These are phyloP conservation scores for Napeogenes inachia DNA, from an alignment of 2,888 invertebrate species.

Conservation along the genomic window DNA sequence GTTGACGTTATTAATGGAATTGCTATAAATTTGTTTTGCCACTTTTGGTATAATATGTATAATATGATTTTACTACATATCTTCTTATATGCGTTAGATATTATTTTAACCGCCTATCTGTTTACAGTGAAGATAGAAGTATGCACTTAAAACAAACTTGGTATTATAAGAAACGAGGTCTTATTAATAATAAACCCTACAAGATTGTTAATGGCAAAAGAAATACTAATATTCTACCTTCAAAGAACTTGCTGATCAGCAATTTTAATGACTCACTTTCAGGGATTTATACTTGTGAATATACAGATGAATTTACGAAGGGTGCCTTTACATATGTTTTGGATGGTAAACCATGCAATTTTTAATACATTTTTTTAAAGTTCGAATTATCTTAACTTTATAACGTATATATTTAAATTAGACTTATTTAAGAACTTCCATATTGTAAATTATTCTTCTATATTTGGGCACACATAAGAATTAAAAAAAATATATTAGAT, in stretches of 20 bases:
- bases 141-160: not conserved
- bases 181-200: not conserved
- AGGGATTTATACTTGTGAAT: slow-evolving; percentile 39
- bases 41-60: not conserved
- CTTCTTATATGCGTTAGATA: not conserved
- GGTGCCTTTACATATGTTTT: slow-evolving; percentile 29
- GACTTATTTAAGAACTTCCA: too few relatives aligned
- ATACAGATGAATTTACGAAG: slow-evolving; percentile 9
- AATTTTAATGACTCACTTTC: slow-evolving; percentile 34
- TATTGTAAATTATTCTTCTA: too few relatives aligned
- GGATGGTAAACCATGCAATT: slow-evolving; percentile 25
- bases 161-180: slow-evolving; percentile 4
- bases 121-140: not conserved
- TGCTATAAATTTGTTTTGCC: not conserved
- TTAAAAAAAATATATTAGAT: too few relatives aligned
- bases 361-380: too few relatives aligned
- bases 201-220: not conserved
- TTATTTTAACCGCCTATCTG: not conserved
- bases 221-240: not conserved
- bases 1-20: not conserved
- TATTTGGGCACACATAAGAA: too few relatives aligned
- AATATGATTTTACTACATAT: not conserved
- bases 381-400: too few relatives aligned
- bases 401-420: too few relatives aligned
- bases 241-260: not conserved